Evolutionary conservation across 2,888 invertebrate genomes (phyloP), one percentile per base, ranked within the genome.

Genomic region (Cordilura impudica): DNA sequence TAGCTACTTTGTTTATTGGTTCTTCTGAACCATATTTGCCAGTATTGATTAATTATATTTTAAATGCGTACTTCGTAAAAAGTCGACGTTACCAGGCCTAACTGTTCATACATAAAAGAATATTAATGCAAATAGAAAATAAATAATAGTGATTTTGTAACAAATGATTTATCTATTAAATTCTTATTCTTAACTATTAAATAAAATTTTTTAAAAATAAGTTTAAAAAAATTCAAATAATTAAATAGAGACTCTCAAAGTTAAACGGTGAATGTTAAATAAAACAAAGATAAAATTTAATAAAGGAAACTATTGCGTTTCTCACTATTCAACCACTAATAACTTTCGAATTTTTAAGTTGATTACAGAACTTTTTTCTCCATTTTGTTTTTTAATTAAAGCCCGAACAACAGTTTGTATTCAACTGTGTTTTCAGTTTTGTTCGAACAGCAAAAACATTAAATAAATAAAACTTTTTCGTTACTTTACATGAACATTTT

Each of bases 401-500:
- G 60, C 12, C 14, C 49, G 16, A 49, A 60, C 69, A 49, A 58
- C 26, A 26, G 47, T 60, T 69, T 58, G 12, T 47, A 12, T 63
- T 31, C n/a, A 43, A 69, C 23, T 60, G 69, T 69, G 39, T 19
- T 61, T 47, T 61, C 12, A 12, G 23, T 16, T 10, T 60, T 60
- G 7, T 14, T 4, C 29, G 10, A 49, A 63, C 35, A 35, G 19
- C 31, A 58, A 29, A 29, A 29, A 47, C 16, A 14, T 18, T 61
- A 61, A 45, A 58, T 26, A 61, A 31, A 58, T 35, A 58, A 14
- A 69, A 69, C 69, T 69, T 69, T 67, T 49, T 35, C n/a, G 45
- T 21, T 56, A 16, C 26, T 47, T 31, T 45, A 2, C 19, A 8
- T 47, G 2, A 31, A 29, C 0, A 29, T n/a, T 19, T 29, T 4